Conservation (phyloP, 1,140 invertebrate species). For the Ceratina calcarata region DNA sequence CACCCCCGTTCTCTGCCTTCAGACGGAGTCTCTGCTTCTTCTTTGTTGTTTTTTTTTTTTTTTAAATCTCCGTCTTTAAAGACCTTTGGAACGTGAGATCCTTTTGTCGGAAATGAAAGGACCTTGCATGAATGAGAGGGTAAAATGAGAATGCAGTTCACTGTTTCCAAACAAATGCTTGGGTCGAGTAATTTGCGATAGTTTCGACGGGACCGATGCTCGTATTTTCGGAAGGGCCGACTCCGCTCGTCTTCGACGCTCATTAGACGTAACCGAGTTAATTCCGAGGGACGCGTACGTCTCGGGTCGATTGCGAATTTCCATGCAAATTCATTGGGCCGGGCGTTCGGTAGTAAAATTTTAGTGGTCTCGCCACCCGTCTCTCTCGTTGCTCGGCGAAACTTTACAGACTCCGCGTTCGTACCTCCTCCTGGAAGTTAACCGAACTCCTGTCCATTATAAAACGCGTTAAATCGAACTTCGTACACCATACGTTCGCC, state of each 20-base stretch:
- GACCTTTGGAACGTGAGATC: too few species aligned
- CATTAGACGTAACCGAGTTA: slow-evolving; percentile 67
- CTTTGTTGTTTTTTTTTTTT: neutral
- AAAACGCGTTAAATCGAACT: slow-evolving; percentile 53
- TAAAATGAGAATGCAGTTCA: too few species aligned
- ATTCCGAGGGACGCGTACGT: slow-evolving; percentile 60
- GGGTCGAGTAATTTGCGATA: neutral
- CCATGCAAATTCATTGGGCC: slow-evolving; percentile 70
- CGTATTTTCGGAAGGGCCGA: slow-evolving; percentile 35
- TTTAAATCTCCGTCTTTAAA: neutral
- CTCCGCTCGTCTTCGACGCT: slow-evolving; percentile 34
- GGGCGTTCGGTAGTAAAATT: slow-evolving; percentile 71
- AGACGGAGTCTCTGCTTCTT: neutral
- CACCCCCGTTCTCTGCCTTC: neutral
- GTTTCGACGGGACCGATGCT: neutral
- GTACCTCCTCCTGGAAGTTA: slow-evolving; percentile 53
- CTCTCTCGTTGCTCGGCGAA: slow-evolving; percentile 42
- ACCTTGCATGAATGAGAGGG: too few species aligned
- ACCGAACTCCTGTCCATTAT: slow-evolving; percentile 68
- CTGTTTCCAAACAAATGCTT: too few species aligned
- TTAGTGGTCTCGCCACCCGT: slow-evolving; percentile 53
- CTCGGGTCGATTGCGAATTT: slow-evolving; percentile 59
- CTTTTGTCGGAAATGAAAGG: too few species aligned
- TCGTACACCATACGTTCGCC: too few species aligned
- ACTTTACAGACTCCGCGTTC: slow-evolving; percentile 63